These are phyloP conservation scores for Tachina grossa DNA, from an alignment of 2,888 invertebrate genomes.

Conservation along the genomic window DNA sequence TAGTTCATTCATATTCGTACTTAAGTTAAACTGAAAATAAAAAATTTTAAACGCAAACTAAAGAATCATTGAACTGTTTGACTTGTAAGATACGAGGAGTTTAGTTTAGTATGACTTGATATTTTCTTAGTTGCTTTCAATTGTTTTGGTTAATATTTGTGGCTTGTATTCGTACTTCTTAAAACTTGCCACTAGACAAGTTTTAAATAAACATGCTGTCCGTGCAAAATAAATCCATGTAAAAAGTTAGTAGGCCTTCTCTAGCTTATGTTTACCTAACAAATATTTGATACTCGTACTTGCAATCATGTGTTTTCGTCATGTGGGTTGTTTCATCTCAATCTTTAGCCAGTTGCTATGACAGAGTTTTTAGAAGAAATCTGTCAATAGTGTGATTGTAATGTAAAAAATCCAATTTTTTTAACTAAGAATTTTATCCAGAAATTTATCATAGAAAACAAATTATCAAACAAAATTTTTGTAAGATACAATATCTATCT, in stretches of 20 bases:
- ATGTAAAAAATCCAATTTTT: too few relatives aligned
- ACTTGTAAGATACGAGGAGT: not conserved
- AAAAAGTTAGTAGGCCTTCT: conserved; percentile 33
- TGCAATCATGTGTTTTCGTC: not conserved
- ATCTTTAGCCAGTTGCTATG: not conserved
- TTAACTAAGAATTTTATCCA: too few relatives aligned
- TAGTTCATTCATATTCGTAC: conserved; percentile 27
- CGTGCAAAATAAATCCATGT: not conserved
- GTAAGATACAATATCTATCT: too few relatives aligned
- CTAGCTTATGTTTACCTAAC: conserved; percentile 11
- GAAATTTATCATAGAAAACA: too few relatives aligned
- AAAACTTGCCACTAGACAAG: conserved; percentile 59
- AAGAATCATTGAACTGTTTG: conserved; percentile 56
- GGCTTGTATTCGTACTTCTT: conserved; percentile 29
- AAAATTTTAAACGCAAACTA: conserved; percentile 22
- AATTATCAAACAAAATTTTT: too few relatives aligned
- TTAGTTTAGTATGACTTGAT: conserved; percentile 7
- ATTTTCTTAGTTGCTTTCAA: conserved; percentile 1
- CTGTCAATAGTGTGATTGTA: not conserved
- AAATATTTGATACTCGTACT: conserved; percentile 2
- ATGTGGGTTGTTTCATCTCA: conserved; percentile 27
- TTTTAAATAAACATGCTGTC: conserved; percentile 44
- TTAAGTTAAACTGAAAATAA: not conserved
- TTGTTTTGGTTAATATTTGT: conserved; percentile 39
- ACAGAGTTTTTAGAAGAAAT: not conserved